Conservation (phyloP, 2,888 invertebrate species). For the Xanthorhoe spadicearia region DNA sequence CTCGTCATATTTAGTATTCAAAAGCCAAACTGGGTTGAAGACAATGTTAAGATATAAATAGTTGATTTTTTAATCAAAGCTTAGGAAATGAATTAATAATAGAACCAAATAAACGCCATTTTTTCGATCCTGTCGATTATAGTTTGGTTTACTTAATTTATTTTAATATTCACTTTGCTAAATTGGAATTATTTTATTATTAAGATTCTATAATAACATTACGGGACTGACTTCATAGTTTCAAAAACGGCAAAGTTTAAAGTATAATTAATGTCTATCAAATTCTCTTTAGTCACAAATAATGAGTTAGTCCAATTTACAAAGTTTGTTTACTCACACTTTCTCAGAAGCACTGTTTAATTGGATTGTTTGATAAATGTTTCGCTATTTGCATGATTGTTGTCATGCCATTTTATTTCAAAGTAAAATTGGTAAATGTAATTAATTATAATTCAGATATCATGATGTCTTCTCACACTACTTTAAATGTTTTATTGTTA, state of each 20-base stretch:
- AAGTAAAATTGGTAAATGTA: constrained; percentile 7
- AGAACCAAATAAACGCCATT: too few species aligned
- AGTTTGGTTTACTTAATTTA: not conserved
- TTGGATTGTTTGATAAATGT: constrained; percentile 32
- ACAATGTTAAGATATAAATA: too few species aligned
- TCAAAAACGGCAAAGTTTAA: constrained; percentile 27
- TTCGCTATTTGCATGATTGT: constrained; percentile 26
- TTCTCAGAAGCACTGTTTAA: constrained; percentile 29
- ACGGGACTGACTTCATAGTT: not conserved
- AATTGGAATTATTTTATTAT: not conserved
- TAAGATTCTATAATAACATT: not conserved
- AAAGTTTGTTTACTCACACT: constrained; percentile 43
- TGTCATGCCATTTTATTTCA: constrained; percentile 25
- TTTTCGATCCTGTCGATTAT: too few species aligned
- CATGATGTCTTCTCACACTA: not conserved
- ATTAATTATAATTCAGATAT: constrained; percentile 7
- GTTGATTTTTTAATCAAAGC: too few species aligned
- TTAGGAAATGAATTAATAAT: too few species aligned
- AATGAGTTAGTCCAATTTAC: constrained; percentile 35
- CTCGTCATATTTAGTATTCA: too few species aligned
- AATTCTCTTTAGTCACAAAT: constrained; percentile 8
- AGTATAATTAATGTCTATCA: constrained; percentile 41
- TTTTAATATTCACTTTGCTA: not conserved
- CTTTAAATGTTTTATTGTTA: too few species aligned
- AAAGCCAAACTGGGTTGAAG: too few species aligned